These are phyloP conservation scores for Tonatia bakeri DNA, from an alignment of 2,113 vertebrate genomes.

Conservation along the genomic window DNA sequence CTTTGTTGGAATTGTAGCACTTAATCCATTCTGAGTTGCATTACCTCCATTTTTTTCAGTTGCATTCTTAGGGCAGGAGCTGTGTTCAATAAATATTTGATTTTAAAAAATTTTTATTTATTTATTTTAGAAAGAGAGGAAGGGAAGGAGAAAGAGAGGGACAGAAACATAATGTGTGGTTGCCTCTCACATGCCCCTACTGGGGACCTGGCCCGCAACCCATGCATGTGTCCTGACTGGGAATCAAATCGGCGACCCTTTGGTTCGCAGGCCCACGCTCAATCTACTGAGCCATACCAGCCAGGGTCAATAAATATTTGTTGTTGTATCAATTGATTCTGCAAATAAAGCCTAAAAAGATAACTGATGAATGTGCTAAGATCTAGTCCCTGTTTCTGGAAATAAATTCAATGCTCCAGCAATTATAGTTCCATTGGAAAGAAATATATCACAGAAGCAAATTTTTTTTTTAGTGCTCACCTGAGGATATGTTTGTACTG, in stretches of 20 bases:
- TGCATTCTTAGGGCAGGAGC: not conserved
- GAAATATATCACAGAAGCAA: not conserved
- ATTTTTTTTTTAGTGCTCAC: too few relatives aligned
- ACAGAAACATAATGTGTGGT: too few relatives aligned
- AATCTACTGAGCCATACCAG: too few relatives aligned
- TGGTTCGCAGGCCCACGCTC: too few relatives aligned
- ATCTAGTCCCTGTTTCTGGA: not conserved
- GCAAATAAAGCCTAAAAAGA: constrained; percentile 1
- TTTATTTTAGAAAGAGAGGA: too few relatives aligned
- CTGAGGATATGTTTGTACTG: too few relatives aligned
- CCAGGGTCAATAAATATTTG: not conserved
- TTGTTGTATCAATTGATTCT: not conserved
- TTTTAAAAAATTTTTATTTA: too few relatives aligned
- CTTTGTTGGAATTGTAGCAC: not conserved
- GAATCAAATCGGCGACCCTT: too few relatives aligned
- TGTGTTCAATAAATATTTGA: not conserved
- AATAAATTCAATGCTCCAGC: not conserved
- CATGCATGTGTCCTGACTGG: too few relatives aligned
- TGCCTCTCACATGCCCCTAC: too few relatives aligned
- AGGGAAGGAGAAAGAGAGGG: too few relatives aligned
- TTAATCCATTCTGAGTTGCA: not conserved
- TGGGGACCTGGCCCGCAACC: too few relatives aligned
- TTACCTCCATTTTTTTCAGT: not conserved
- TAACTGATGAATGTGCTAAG: constrained; percentile 9
- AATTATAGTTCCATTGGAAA: not conserved